These are phyloP conservation scores for Caenorhabditis panamensis DNA, from an alignment of 2,888 invertebrate species.

Conservation along the genomic window DNA sequence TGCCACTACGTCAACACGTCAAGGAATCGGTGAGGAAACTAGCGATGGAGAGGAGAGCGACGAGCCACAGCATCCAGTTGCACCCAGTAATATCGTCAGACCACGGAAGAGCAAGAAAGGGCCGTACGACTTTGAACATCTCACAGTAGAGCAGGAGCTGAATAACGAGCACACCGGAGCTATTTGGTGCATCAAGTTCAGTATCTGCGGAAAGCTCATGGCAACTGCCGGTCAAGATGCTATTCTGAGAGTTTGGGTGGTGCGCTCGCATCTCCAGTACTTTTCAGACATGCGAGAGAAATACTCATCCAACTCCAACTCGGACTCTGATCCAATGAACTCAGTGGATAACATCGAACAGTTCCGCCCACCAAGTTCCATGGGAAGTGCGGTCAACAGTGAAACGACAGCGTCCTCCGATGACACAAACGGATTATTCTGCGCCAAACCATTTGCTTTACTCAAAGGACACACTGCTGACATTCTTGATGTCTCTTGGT, in stretches of 20 bases:
- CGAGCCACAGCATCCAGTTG: conserved; percentile 39
- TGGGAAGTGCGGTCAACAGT: conserved; percentile 61
- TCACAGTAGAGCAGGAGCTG: conserved; percentile 91
- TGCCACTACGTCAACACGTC: conserved; percentile 3
- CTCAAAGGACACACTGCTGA: conserved; percentile 92
- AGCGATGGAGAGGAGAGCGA: conserved; percentile 67
- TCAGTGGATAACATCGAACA: conserved; percentile 66
- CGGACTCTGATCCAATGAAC: conserved; percentile 57
- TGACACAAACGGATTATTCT: conserved; percentile 43
- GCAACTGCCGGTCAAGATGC: conserved; percentile 98
- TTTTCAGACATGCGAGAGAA: conserved; percentile 97
- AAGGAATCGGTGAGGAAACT: conserved; percentile 57
- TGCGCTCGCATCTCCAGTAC: conserved; percentile 91
- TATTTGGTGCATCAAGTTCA: conserved; percentile 99
- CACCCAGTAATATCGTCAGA: conserved; percentile 83
- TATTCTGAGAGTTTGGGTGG: conserved; percentile 94
- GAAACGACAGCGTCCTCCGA: conserved; percentile 35
- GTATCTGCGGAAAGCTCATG: conserved; percentile 90
- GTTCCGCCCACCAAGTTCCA: conserved; percentile 64
- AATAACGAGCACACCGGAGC: conserved; percentile 90
- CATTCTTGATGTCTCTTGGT: conserved; percentile 97
- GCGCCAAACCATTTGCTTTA: conserved; percentile 60
- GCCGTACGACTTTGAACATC: conserved; percentile 94
- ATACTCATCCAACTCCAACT: conserved; percentile 82
- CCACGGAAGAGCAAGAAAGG: conserved; percentile 97